phyloP scores from a whole-genome alignment of 2,888 invertebrate genomes.

The Nebria brevicollis region DNA sequence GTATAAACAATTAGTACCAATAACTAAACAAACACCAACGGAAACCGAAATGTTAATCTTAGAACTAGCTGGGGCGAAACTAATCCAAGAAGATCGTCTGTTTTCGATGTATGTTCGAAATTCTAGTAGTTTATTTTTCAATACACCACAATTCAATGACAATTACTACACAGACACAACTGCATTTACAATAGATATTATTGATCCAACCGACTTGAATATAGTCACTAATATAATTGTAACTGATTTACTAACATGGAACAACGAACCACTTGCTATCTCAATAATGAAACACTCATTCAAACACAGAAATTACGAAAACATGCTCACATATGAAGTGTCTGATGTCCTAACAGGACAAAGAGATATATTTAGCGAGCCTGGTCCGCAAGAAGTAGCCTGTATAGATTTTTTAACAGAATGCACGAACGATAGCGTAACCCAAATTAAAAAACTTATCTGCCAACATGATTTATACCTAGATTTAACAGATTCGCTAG shows the following conservation, averaged over 20 bases:
- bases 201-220: slow-evolving; percentile 33
- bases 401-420: slow-evolving; percentile 56
- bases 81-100: slow-evolving; percentile 48
- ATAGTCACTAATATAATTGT: slow-evolving; percentile 50
- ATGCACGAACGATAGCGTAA: slow-evolving; percentile 54
- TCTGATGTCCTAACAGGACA: slow-evolving; percentile 54
- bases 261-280: slow-evolving; percentile 63
- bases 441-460: slow-evolving; percentile 59
- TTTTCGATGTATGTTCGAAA: slow-evolving; percentile 56
- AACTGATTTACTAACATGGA: slow-evolving; percentile 64
- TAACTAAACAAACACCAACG: slow-evolving; percentile 43
- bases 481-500: slow-evolving; percentile 65
- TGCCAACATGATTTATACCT: slow-evolving; percentile 62
- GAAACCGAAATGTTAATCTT: slow-evolving; percentile 50
- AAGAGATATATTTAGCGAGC: slow-evolving; percentile 53
- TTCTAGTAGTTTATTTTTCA: slow-evolving; percentile 57
- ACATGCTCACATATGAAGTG: slow-evolving; percentile 55
- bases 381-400: slow-evolving; percentile 55
- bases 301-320: slow-evolving; percentile 61
- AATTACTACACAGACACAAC: slow-evolving; percentile 52
- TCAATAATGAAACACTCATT: slow-evolving; percentile 67
- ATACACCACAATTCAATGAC: slow-evolving; percentile 54
- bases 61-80: slow-evolving; percentile 48
- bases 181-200: slow-evolving; percentile 56
- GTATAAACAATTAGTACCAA: slow-evolving; percentile 56